A percentile compares a stretch with the other conserved stretches of the same genome.
phyloP scores from a whole-genome alignment of 2,797 vertebrate genomes.

The Melopsittacus undulatus region DNA sequence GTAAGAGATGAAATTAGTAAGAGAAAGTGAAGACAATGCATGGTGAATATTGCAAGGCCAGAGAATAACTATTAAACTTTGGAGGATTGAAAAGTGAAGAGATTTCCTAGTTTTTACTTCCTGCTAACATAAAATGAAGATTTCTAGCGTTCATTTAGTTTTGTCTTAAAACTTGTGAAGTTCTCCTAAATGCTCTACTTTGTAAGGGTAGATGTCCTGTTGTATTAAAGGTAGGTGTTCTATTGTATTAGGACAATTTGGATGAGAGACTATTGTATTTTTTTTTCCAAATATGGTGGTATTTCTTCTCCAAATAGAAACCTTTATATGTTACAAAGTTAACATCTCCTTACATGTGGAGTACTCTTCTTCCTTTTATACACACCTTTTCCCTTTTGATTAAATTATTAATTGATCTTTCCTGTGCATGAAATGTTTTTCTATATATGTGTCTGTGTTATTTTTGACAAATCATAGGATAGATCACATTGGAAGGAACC shows the following conservation, averaged over 20 bases:
- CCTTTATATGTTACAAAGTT: neutral
- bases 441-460: neutral
- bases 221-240: neutral
- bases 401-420: neutral
- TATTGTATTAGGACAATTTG: neutral
- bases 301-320: neutral
- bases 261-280: neutral
- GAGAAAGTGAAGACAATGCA: neutral
- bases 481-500: neutral
- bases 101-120: neutral
- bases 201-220: neutral
- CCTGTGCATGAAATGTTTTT: neutral
- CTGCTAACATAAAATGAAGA: neutral
- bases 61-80: neutral
- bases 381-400: neutral
- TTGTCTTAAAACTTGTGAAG: neutral
- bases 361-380: neutral
- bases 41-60: neutral
- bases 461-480: neutral
- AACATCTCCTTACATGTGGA: neutral
- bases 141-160: neutral
- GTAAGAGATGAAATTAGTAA: neutral
- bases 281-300: neutral
- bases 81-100: neutral
- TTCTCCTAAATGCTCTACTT: neutral